These are phyloP conservation scores for Pyrocephalus nanus DNA, from an alignment of 2,797 vertebrate species.

Conservation along the genomic window DNA sequence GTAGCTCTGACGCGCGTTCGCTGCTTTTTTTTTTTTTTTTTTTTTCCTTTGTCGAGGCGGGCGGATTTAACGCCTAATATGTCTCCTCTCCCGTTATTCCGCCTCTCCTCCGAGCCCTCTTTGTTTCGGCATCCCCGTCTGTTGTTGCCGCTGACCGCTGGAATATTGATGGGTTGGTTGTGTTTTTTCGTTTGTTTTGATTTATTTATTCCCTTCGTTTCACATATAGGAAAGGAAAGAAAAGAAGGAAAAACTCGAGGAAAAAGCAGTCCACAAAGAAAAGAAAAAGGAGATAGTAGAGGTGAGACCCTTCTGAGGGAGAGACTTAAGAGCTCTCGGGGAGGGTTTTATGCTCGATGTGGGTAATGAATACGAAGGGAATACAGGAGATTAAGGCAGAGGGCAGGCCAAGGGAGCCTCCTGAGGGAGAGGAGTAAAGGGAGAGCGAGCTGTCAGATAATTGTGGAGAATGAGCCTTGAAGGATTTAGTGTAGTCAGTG, in stretches of 20 bases:
- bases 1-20: background rate
- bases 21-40: background rate
- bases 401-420: background rate
- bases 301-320: conserved; percentile 38
- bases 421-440: background rate
- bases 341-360: background rate
- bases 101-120: background rate
- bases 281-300: conserved; percentile 78
- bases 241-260: conserved; percentile 79
- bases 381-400: background rate
- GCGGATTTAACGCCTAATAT: background rate
- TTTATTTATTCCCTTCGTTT: background rate
- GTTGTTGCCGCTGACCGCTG: background rate
- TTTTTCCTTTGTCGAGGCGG: background rate
- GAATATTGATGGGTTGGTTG: background rate
- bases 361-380: background rate
- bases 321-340: rapidly evolving
- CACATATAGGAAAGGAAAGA: conserved; percentile 74
- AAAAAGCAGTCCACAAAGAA: conserved; percentile 76
- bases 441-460: rapidly evolving
- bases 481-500: background rate
- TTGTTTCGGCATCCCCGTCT: background rate
- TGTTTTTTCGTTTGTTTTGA: no score
- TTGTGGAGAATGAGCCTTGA: background rate
- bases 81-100: background rate